Conservation (phyloP, 2,888 invertebrate species). For the Ectobius pallidus region DNA sequence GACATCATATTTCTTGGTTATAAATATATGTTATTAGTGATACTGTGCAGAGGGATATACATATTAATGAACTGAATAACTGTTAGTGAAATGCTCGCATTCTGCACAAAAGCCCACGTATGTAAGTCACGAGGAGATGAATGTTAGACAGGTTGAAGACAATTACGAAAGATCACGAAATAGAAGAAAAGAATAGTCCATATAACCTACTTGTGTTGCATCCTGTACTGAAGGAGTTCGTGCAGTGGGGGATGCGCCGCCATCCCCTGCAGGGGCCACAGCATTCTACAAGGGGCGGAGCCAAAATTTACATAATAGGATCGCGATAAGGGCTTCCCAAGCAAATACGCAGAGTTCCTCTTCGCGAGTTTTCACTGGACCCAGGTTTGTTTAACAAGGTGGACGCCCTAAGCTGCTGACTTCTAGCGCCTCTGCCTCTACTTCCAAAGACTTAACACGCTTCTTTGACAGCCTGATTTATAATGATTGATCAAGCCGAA, state of each 20-base stretch:
- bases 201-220: background rate
- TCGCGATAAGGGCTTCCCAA: slow-evolving; percentile 10
- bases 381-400: background rate
- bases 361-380: too few species aligned
- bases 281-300: slow-evolving; percentile 3
- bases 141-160: background rate
- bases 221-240: background rate
- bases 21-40: too few species aligned
- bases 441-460: background rate
- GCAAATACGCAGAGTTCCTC: background rate
- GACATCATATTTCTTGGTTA: too few species aligned
- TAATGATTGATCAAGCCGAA: background rate
- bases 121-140: background rate
- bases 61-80: too few species aligned
- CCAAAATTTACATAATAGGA: slow-evolving; percentile 10
- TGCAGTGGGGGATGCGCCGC: background rate
- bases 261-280: background rate
- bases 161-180: slow-evolving; percentile 1
- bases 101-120: too few species aligned
- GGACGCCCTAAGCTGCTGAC: background rate
- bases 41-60: too few species aligned
- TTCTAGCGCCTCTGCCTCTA: background rate
- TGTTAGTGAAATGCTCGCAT: too few species aligned
- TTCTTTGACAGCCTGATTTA: background rate
- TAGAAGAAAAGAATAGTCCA: background rate